A percentile compares a stretch with the other conserved stretches of the same genome.
phyloP scores from a whole-genome alignment of 2,797 vertebrate species.

The Eulemur albifrons region DNA sequence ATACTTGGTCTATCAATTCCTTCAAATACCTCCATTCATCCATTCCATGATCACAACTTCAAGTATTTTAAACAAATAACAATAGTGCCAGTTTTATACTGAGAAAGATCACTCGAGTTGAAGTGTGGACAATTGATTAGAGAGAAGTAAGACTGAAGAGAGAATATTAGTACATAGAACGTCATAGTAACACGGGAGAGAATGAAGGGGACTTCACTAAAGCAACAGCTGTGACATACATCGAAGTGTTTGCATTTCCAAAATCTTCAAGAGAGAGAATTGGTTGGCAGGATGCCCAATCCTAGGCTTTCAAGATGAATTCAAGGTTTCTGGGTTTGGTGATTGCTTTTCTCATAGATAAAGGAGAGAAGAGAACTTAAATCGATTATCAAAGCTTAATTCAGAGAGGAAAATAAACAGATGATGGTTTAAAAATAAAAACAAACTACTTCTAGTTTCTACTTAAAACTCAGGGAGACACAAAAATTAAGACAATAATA shows the following conservation, averaged over 20 bases:
- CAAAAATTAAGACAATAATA: neutral
- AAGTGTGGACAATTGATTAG: neutral
- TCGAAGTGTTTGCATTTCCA: neutral
- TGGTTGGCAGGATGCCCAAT: neutral
- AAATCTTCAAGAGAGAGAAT: neutral
- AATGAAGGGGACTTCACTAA: too few relatives aligned
- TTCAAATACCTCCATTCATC: neutral
- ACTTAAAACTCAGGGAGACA: neutral
- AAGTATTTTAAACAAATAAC: neutral
- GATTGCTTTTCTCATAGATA: neutral
- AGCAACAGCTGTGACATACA: neutral
- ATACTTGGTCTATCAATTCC: neutral
- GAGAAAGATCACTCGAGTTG: neutral
- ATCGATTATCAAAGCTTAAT: neutral
- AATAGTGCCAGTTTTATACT: neutral
- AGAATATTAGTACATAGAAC: neutral
- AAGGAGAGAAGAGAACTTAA: neutral
- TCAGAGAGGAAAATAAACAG: neutral
- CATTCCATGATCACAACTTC: neutral
- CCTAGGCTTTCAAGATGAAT: neutral
- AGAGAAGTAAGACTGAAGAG: neutral
- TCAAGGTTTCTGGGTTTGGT: neutral
- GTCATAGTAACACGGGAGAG: neutral
- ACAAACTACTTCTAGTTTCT: neutral
- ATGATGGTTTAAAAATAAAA: neutral